A percentile compares a stretch with the other conserved stretches of the same genome.
phyloP scores from a whole-genome alignment of 2,797 vertebrate species.

The Monodelphis domestica region DNA sequence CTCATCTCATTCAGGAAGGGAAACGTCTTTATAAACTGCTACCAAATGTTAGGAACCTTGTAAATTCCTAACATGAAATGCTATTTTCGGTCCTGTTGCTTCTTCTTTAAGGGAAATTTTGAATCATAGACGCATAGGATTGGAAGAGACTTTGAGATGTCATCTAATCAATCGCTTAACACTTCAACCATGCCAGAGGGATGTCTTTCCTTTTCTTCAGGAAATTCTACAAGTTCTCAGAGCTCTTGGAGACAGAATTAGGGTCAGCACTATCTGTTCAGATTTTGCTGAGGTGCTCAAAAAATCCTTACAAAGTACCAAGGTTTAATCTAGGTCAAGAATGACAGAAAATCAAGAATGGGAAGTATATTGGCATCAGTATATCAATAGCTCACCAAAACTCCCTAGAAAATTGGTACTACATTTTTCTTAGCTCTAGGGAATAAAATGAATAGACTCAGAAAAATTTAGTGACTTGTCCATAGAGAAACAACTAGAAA shows the following conservation, averaged over 20 bases:
- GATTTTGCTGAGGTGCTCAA: neutral
- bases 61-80: constrained; percentile 7
- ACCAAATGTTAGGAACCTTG: constrained; percentile 30
- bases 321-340: neutral
- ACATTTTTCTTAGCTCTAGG: neutral
- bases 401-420: neutral
- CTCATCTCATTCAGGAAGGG: constrained; percentile 24
- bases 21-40: constrained; percentile 24
- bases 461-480: neutral
- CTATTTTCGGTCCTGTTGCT: constrained; percentile 9
- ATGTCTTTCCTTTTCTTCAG: neutral
- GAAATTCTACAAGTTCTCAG: neutral
- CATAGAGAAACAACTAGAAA: neutral
- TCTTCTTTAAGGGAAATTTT: constrained; percentile 26
- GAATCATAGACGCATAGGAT: neutral
- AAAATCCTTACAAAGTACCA: neutral
- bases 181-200: neutral
- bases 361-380: neutral
- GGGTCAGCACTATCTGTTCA: neutral
- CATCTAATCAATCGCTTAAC: neutral
- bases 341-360: neutral
- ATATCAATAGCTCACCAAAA: neutral
- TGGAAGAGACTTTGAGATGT: neutral
- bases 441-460: neutral
- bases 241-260: neutral